Percentiles rank a stretch among this genome's conserved stretches.
phyloP scores from a whole-genome alignment of 37 sponge, comb jelly and placozoan genomes.

The Eunapius fragilis region DNA sequence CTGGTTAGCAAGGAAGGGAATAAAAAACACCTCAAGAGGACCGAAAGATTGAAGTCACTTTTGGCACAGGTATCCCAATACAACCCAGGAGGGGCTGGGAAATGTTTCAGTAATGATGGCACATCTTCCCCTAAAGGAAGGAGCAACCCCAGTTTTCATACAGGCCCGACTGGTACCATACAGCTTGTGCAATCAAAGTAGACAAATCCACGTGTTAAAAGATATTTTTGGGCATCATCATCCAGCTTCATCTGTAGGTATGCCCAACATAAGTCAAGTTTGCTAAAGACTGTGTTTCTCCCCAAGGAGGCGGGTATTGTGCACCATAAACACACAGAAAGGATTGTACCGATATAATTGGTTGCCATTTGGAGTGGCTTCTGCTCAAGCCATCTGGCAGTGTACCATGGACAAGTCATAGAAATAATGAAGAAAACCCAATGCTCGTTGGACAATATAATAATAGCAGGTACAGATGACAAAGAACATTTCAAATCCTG shows the following conservation, averaged over 20 bases:
- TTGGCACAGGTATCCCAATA: background rate
- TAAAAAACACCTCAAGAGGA: background rate
- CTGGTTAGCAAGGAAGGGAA: background rate
- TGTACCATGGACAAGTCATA: background rate
- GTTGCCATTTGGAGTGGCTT: slow-evolving; percentile 17
- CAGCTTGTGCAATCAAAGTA: slow-evolving; percentile 11
- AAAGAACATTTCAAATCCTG: slow-evolving; percentile 22
- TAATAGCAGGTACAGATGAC: slow-evolving; percentile 3
- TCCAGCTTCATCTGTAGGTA: no score
- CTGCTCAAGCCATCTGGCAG: slow-evolving; percentile 11
- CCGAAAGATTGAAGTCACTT: background rate
- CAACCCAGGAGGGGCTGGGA: slow-evolving; percentile 10
- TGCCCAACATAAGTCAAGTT: no score
- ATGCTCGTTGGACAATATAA: slow-evolving; percentile 13
- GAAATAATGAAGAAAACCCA: background rate
- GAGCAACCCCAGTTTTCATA: slow-evolving; percentile 19
- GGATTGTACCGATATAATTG: background rate
- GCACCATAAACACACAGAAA: slow-evolving; percentile 20
- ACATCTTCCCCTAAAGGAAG: background rate
- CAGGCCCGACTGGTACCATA: slow-evolving; percentile 49
- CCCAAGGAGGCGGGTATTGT: background rate
- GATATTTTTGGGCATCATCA: no score
- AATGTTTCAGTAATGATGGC: background rate
- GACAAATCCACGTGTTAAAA: no score
- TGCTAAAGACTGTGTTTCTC: no score